Base-by-base conservation (phyloP, 2,888 invertebrate species). In the Cephus rjabovi region DNA sequence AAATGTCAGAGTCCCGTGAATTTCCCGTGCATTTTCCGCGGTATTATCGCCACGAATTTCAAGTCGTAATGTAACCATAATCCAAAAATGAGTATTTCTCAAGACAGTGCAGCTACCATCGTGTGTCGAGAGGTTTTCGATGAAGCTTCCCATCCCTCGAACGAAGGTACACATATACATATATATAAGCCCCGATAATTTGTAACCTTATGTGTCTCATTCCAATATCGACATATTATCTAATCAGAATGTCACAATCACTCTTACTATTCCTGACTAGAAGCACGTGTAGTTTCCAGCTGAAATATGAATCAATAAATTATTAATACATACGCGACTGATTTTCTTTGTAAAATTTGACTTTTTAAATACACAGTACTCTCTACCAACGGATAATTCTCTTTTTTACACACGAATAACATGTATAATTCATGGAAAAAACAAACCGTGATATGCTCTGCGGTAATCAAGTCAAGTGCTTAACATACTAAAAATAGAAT, bases 121-220 rank as follows among this genome's bases (percentile, higher is more conserved):
- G 95, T 96, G 87, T 96, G 96, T 92, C 95, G 96, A 92, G 97
- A 97, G 93, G 94, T 97, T 83, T 97, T 97, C 91, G 96, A 97
- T 92, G 97, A 96, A 92, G 94, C 95, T 88, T 96, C 96, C 89
- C 95, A 95, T 91, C 96, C 97, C 84, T 96, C 96, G 73, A 94
- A 94, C 86, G 96, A 96, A 93, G 97, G 97, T 96, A 93, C 92
- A 93, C 92, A 86, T 75, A 56, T 37, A 56, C 9, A 15, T 56
- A 23, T 56, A 56, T 15, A 23, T 9, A 56, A 23, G 40, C 23
- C 9, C 40, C 1, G 15, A 56, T 56, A 56, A 23, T 23, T 56
- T 23, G 40, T 56, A 56, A 56, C 40, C 40, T 56, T 56, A 56
- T 56, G 23, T 23, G 23, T 56, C 40, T 23, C 23, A 56, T 23